Base-by-base conservation (phyloP, 2,113 vertebrate species). In the Leucoraja erinaceus region DNA sequence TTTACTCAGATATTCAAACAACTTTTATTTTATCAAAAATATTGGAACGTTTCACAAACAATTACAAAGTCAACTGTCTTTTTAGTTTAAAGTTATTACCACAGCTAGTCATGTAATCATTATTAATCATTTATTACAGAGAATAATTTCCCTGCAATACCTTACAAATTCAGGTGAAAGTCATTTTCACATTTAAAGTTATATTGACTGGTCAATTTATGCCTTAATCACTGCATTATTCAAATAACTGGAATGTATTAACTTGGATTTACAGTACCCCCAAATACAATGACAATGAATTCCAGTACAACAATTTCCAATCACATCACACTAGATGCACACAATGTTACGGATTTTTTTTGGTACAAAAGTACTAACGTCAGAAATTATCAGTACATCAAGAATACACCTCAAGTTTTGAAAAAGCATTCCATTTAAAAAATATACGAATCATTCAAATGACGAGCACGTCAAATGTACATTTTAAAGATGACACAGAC, bases 111-210 rank as follows among this genome's bases (percentile, higher is more conserved):
- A 11, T 18, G 28, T 61, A 16, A 86, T 25, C 12, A 31, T 63
- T 86, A 84, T 86, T 86, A 28, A 86, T 63, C 59, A 88, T 63
- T 88, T 66, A 59, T 7, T 63, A 63, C 16, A 61, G 12, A 88
- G 59, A 31, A 88, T 88, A 12, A 88, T 56, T 83, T 83, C 47
- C 47, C 47, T n/a, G 79, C 20, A 25, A 59, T 28, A 56, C 56
- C 54, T 54, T 81, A 22, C 33, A 38, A 28, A 61, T 88, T 63
- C 59, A 63, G 61, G 59, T 88, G 14, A 88, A 31, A 8, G 14
- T n/a, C 12, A 88, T 63, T 88, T 88, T 56, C 83, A 88, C 83
- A 88, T 63, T 31, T 88, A 63, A 88, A 66, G 59, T 88, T 88
- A 63, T 59, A 66, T 88, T 88, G 28, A 63, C n/a, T 31, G 59